Percentiles rank a stretch among this genome's conserved stretches.
phyloP scores from a whole-genome alignment of 2,797 vertebrate genomes.

The Manis pentadactyla region DNA sequence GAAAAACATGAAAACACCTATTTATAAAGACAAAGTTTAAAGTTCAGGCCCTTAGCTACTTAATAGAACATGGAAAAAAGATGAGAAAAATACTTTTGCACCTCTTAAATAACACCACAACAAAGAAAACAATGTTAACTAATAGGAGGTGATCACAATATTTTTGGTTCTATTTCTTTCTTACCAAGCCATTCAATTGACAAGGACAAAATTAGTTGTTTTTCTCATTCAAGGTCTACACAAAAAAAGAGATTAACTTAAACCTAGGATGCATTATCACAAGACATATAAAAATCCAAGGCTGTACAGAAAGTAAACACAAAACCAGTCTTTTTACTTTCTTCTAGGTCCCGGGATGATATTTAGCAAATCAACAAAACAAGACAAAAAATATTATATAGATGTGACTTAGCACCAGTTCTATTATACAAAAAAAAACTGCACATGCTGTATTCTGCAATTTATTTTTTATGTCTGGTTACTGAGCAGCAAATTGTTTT shows the following conservation, averaged over 20 bases:
- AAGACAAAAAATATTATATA: slow-evolving; percentile 41
- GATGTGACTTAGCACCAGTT: slow-evolving; percentile 72
- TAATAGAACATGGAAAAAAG: slow-evolving; percentile 43
- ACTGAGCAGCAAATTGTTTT: slow-evolving; percentile 71
- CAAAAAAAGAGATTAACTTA: not conserved
- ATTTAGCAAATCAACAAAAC: slow-evolving; percentile 59
- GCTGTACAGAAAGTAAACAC: slow-evolving; percentile 53
- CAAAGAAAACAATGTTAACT: slow-evolving; percentile 7
- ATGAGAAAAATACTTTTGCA: slow-evolving; percentile 21
- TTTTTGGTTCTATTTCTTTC: slow-evolving; percentile 12
- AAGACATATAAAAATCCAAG: slow-evolving; percentile 51
- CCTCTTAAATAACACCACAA: slow-evolving; percentile 61
- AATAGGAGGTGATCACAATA: slow-evolving; percentile 28
- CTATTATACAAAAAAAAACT: slow-evolving; percentile 24
- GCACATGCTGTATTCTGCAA: slow-evolving; percentile 58
- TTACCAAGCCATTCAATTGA: slow-evolving; percentile 28
- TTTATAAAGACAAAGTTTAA: slow-evolving; percentile 51
- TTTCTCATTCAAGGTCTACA: slow-evolving; percentile 38
- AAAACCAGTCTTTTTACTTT: slow-evolving; percentile 65
- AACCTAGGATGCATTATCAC: slow-evolving; percentile 54
- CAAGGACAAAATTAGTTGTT: slow-evolving; percentile 42
- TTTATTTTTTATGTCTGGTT: slow-evolving; percentile 37
- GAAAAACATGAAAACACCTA: slow-evolving; percentile 36
- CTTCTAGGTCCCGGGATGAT: slow-evolving; percentile 51
- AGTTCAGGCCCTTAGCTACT: slow-evolving; percentile 49